These are phyloP conservation scores for Malachius bipustulatus DNA, from an alignment of 2,888 invertebrate species.

Conservation along the genomic window DNA sequence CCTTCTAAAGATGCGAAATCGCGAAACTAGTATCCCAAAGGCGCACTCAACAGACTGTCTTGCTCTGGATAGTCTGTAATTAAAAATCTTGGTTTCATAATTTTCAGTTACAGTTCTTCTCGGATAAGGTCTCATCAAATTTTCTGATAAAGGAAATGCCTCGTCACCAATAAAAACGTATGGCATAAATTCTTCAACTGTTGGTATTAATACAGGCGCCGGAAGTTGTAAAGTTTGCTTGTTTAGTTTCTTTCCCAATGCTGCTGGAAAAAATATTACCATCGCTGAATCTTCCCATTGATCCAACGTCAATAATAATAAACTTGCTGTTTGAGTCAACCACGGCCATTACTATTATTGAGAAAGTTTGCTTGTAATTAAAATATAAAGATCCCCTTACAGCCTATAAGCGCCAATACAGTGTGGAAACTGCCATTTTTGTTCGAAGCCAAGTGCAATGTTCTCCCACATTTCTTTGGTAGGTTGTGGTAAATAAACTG, in stretches of 20 bases:
- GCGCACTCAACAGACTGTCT: constrained; percentile 13
- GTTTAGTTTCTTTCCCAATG: constrained; percentile 14
- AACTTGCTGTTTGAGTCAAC: constrained; percentile 25
- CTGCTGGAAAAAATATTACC: constrained; percentile 22
- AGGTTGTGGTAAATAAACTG: constrained; percentile 18
- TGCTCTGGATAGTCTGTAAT: constrained; percentile 15
- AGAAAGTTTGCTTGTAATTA: constrained; percentile 25
- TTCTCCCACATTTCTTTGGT: constrained; percentile 18
- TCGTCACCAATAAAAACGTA: constrained; percentile 18
- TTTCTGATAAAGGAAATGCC: constrained; percentile 18
- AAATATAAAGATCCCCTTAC: constrained; percentile 23
- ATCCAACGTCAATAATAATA: constrained; percentile 22
- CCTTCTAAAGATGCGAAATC: constrained; percentile 14
- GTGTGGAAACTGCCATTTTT: constrained; percentile 24
- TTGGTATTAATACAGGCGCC: no score
- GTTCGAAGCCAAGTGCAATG: constrained; percentile 23
- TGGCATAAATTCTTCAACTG: no score
- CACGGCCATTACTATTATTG: constrained; percentile 23
- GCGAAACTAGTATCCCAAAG: constrained; percentile 18
- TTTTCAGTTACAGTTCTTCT: constrained; percentile 13
- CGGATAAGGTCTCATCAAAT: constrained; percentile 21
- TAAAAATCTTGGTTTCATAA: constrained; percentile 8
- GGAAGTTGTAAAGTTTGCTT: constrained; percentile 2
- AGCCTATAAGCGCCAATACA: constrained; percentile 21
- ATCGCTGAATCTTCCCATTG: constrained; percentile 23